Percentiles rank a stretch among this genome's conserved stretches.
These are phyloP conservation scores for Epinotia demarniana DNA, from an alignment of 2,888 invertebrate species.

Conservation along the genomic window DNA sequence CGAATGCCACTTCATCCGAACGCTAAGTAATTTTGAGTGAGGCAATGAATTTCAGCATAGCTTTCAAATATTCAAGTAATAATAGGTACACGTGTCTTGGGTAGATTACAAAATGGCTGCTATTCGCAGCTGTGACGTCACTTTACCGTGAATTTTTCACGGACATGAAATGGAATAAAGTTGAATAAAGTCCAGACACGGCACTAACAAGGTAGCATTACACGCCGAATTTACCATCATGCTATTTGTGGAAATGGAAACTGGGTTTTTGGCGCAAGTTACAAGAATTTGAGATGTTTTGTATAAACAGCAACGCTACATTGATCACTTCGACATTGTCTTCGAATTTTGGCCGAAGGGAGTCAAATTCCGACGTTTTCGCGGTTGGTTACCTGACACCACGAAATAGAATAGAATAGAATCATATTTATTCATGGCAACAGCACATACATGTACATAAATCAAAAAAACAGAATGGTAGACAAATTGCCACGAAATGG, in stretches of 20 bases:
- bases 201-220: constrained; percentile 44
- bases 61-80: constrained; percentile 17
- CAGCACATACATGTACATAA: too few relatives aligned
- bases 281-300: background rate
- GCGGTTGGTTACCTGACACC: too few relatives aligned
- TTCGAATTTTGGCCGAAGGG: too few relatives aligned
- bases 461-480: too few relatives aligned
- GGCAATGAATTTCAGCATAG: constrained; percentile 6
- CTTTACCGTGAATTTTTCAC: constrained; percentile 34
- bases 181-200: constrained; percentile 45
- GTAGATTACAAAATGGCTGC: constrained; percentile 27
- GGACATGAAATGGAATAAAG: constrained; percentile 40
- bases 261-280: constrained; percentile 26
- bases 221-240: constrained; percentile 43
- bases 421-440: too few relatives aligned
- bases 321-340: too few relatives aligned
- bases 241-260: constrained; percentile 43
- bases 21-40: constrained; percentile 2
- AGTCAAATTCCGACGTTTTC: too few relatives aligned
- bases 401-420: too few relatives aligned
- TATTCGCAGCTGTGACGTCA: constrained; percentile 34
- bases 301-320: background rate
- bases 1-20: background rate
- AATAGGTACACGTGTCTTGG: constrained; percentile 7
- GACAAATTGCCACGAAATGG: too few relatives aligned